Percentiles rank a stretch among this genome's conserved stretches.
These are phyloP conservation scores for Drosophila vallismaia DNA, from an alignment of 2,888 invertebrate species.

Conservation along the genomic window DNA sequence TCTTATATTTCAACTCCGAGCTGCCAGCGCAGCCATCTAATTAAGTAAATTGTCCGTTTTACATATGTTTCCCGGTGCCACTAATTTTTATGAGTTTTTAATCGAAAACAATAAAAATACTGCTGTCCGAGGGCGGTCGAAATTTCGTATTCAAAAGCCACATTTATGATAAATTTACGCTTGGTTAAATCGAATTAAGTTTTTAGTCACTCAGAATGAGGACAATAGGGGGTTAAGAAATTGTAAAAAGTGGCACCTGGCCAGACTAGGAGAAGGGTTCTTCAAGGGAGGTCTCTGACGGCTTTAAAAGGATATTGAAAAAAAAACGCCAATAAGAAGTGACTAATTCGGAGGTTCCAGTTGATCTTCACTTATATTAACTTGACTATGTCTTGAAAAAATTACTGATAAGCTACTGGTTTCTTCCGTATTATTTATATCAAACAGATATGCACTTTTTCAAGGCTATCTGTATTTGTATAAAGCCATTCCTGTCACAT, in stretches of 20 bases:
- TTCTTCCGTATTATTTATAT: no score
- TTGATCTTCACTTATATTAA: not conserved
- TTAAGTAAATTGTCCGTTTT: conserved; percentile 75
- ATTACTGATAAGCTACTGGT: no score
- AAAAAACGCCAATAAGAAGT: no score
- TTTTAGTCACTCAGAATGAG: conserved; percentile 23
- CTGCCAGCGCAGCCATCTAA: conserved; percentile 60
- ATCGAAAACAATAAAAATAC: conserved; percentile 73
- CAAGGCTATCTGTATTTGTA: not conserved
- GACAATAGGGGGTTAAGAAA: conserved; percentile 23
- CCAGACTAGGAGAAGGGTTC: conserved; percentile 18
- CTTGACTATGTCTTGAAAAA: no score
- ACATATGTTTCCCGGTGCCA: conserved; percentile 64
- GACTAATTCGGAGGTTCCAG: no score
- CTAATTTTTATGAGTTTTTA: conserved; percentile 68
- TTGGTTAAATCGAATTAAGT: conserved; percentile 58
- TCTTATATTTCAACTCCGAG: conserved; percentile 40
- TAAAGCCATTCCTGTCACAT: conserved; percentile 12
- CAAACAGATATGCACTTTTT: not conserved
- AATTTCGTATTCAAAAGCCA: conserved; percentile 48
- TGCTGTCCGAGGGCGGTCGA: conserved; percentile 36
- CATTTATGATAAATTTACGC: conserved; percentile 64
- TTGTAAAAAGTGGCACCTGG: conserved; percentile 22
- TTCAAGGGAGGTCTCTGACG: conserved; percentile 1
- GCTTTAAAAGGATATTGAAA: not conserved